Evolutionary conservation across 2,113 vertebrate genomes (phyloP).

Genomic region (Alouatta palliata): DNA sequence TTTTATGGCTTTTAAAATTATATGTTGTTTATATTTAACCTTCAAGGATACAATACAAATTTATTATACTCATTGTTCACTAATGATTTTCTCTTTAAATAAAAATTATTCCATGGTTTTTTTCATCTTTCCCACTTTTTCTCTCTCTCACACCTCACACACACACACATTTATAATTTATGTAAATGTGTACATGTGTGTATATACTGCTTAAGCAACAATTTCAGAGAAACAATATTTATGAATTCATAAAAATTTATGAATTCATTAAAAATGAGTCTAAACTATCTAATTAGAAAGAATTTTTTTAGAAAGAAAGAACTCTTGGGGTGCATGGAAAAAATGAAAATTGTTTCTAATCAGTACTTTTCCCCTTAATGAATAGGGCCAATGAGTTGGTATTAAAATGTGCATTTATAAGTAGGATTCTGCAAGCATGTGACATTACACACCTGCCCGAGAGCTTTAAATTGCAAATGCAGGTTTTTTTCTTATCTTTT

Average conservation of each 20-base stretch:
- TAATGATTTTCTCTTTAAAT: conserved; percentile 36
- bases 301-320: conserved; percentile 51
- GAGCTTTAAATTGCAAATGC: conserved; percentile 76
- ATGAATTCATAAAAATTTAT: conserved; percentile 67
- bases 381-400: conserved; percentile 66
- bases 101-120: not conserved
- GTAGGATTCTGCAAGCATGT: conserved; percentile 70
- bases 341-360: conserved; percentile 77
- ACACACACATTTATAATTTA: not conserved
- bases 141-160: not conserved
- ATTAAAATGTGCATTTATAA: conserved; percentile 81
- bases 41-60: not conserved
- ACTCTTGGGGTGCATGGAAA: conserved; percentile 73
- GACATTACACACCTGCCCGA: conserved; percentile 72
- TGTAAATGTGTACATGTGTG: not conserved
- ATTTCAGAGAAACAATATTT: conserved; percentile 60
- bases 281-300: conserved; percentile 68
- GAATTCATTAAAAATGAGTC: conserved; percentile 70
- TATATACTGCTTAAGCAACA: conserved; percentile 24
- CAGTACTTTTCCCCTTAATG: conserved; percentile 75
- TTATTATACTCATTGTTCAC: not conserved
- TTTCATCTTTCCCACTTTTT: not conserved
- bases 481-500: conserved; percentile 61
- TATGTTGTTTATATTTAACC: not conserved
- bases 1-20: not conserved